Percentiles rank a stretch among this genome's conserved stretches.
Conservation (phyloP, 2,888 invertebrate genomes). For the Drosophila suboccidentalis region DNA sequence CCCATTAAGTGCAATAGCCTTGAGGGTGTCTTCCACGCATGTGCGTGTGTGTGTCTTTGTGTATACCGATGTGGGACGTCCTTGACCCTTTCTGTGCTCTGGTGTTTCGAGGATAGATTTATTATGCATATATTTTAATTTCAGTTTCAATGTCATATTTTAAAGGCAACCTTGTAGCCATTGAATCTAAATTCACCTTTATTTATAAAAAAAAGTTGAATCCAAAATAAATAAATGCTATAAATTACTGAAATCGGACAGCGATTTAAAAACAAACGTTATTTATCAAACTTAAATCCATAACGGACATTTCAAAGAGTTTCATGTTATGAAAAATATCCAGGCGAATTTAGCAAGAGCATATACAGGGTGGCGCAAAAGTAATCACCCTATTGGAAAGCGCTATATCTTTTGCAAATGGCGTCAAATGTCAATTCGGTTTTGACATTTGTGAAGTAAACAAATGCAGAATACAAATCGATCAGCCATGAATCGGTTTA, state of each 20-base stretch:
- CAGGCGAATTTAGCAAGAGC: no score
- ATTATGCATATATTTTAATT: conserved; percentile 22
- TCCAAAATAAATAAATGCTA: not conserved
- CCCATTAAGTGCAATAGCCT: conserved; percentile 41
- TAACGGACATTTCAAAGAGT: no score
- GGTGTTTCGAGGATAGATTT: conserved; percentile 21
- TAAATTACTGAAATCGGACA: not conserved
- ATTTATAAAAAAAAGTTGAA: not conserved
- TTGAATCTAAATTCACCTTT: not conserved
- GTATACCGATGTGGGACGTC: not conserved
- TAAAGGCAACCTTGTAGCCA: conserved; percentile 8
- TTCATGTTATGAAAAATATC: no score
- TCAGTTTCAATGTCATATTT: conserved; percentile 16
- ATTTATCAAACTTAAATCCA: no score
- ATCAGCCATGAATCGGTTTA: no score
- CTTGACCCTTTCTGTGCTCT: conserved; percentile 30
- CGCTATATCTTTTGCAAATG: no score
- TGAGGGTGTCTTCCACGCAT: conserved; percentile 18
- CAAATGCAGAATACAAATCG: no score
- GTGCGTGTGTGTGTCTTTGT: conserved; percentile 8
- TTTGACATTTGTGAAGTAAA: no score
- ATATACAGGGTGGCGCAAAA: no score
- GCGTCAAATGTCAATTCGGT: no score
- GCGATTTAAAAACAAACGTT: no score
- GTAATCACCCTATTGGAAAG: no score